Base-by-base conservation (phyloP, 1,140 invertebrate genomes). In the Thaumatotibia leucotreta region DNA sequence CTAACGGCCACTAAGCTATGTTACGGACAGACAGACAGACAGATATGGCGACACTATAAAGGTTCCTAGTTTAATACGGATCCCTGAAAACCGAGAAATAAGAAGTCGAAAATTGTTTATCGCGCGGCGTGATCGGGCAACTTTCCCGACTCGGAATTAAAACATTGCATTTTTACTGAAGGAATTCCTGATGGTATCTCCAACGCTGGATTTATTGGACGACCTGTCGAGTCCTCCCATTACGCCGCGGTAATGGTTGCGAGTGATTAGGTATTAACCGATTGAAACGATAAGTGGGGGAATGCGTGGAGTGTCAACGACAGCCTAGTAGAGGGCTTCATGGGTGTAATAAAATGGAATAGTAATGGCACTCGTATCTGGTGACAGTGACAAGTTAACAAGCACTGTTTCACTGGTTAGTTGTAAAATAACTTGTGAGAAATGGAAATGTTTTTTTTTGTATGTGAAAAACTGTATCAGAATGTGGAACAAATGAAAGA, bases 121-220 rank as follows among this genome's bases (percentile, higher is more conserved):
- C 76, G 76, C 67, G 54, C 14, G 54, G 61, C 31, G 63, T 68
- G 65, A 79, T 82, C 77, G 67, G 67, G 31, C 54, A 69, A 71
- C 73, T 76, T 77, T 79, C 73, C 74, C 75, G 68, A 54, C 66
- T 61, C 63, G 70, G 80, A 81, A 84, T 84, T 86, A 83, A 86
- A 86, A 86, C 84, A 83, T 86, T 83, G 82, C 80, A 73, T 84
- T 83, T 83, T 82, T 75, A 70, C 66, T 64, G 52, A 33, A 65
- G 64, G 68, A 74, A 64, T 29, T 33, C 24, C 22, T 58, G 83
- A 85, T 85, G 52, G 32, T 80, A 84, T 86, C 83, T 74, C 31
- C 62, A 61, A 35, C 33, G 61, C 72, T 73, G 70, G 77, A 83
- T 86, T 83, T 82, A 83, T 84, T 80, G 83, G 72, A 82, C 72